Evolutionary conservation across 2,797 vertebrate genomes (phyloP), one percentile per base, ranked within the genome.

Genomic region (Diplodus sargus): DNA sequence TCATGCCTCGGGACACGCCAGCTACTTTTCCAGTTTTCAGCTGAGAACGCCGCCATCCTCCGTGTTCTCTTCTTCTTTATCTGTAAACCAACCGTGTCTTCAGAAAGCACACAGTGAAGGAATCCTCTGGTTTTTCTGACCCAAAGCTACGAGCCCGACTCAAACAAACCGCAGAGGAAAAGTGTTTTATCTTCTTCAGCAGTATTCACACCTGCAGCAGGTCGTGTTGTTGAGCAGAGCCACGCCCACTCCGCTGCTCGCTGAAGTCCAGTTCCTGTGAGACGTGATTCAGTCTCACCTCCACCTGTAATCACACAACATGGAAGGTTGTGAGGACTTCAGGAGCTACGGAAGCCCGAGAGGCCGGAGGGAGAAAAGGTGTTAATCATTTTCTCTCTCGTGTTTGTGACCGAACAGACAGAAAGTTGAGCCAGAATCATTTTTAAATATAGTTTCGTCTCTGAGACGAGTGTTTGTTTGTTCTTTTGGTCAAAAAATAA

Each of bases 61-160:
- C 4, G 2, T 7, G 20, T n/a, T 42, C 30, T 39, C 72, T 34
- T 67, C 23, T 43, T 42, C 43, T 61, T 18, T 20, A 20, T 70
- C 49, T 52, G 73, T 7, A 25, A 57, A 68, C 17, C 75, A 74
- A 75, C 54, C 78, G 68, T 78, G 61, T 80, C 81, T 79, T 70
- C 68, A 78, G 58, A 79, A 87, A 79, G 90, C 90, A 89, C 87
- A 87, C 93, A 93, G 89, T 94, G 94, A 95, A 95, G 94, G 93
- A 94, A 90, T 84, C 83, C 81, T 84, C 74, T 34, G n/a, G 28
- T 73, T 74, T 56, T 56, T 22, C 30, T 39, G 20, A 72, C 79
- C 62, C 74, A 70, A 68, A 61, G 71, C 68, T 66, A 52, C 34
- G 34, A 34, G 34, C 34, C 34, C 34, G 34, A 34, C 34, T 8